A percentile compares a stretch with the other conserved stretches of the same genome.
Conservation (phyloP, 2,113 vertebrate species). For the Ceyx melanurus region DNA sequence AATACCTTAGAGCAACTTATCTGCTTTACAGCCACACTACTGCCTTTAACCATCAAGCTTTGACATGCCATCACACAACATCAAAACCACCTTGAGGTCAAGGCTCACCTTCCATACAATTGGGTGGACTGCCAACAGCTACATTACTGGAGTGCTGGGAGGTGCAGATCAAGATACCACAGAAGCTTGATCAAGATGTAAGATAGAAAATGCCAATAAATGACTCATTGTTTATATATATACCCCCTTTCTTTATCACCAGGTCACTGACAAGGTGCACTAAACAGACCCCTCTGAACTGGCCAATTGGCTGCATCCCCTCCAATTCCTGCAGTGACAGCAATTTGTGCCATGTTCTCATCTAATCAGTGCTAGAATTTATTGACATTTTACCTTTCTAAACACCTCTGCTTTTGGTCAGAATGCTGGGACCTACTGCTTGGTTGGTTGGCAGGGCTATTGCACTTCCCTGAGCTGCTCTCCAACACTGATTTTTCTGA, state of each 20-base stretch:
- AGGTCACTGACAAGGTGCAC: rapidly evolving
- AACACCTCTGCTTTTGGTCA: background rate
- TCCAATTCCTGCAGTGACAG: background rate
- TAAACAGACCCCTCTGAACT: background rate
- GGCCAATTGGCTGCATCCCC: background rate
- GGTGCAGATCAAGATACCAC: background rate
- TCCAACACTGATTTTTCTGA: background rate
- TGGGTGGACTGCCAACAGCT: background rate
- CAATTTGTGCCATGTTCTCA: background rate
- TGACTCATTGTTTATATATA: background rate
- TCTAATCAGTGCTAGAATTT: background rate
- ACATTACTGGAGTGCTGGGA: background rate
- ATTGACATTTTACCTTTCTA: background rate
- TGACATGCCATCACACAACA: background rate
- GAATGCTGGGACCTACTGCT: background rate
- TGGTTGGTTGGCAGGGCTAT: rapidly evolving
- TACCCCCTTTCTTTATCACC: background rate
- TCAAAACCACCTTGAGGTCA: background rate
- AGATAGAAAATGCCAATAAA: background rate
- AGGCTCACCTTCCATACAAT: background rate
- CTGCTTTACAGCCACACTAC: background rate
- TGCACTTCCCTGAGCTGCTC: background rate
- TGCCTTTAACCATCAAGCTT: background rate
- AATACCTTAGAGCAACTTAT: background rate
- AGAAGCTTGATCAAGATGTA: background rate